A percentile compares a stretch with the other conserved stretches of the same genome.
These are phyloP conservation scores for Troilus luridus DNA, from an alignment of 2,888 invertebrate species.

Conservation along the genomic window DNA sequence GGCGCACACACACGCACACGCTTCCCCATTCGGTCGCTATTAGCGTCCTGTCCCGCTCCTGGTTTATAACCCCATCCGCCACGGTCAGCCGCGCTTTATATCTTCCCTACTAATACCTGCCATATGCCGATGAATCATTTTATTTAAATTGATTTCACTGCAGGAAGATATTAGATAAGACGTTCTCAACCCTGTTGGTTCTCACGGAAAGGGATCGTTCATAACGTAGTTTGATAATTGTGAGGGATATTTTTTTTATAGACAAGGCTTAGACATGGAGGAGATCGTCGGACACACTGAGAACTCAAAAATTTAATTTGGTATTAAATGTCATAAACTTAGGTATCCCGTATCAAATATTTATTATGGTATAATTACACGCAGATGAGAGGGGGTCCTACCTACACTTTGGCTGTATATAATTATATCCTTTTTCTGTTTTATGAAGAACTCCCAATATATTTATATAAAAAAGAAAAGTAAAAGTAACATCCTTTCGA, in stretches of 20 bases:
- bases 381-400: too few species aligned
- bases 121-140: slow-evolving; percentile 7
- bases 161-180: not conserved
- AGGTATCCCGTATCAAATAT: too few species aligned
- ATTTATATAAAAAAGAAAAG: too few species aligned
- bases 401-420: too few species aligned
- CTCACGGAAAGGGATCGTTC: not conserved
- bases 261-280: too few species aligned
- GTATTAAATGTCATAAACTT: too few species aligned
- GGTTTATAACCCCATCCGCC: slow-evolving; percentile 22
- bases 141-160: not conserved
- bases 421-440: too few species aligned
- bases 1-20: not conserved
- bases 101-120: not conserved
- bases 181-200: not conserved
- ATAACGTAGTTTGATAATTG: not conserved
- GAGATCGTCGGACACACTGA: too few species aligned
- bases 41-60: not conserved
- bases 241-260: not conserved
- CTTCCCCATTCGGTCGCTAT: not conserved
- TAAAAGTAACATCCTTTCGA: too few species aligned
- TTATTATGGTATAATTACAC: too few species aligned
- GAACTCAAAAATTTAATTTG: too few species aligned
- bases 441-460: too few species aligned
- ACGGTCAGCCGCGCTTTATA: not conserved